These are phyloP conservation scores for Pangasianodon gigas DNA, from an alignment of 2,113 vertebrate species.

Conservation along the genomic window DNA sequence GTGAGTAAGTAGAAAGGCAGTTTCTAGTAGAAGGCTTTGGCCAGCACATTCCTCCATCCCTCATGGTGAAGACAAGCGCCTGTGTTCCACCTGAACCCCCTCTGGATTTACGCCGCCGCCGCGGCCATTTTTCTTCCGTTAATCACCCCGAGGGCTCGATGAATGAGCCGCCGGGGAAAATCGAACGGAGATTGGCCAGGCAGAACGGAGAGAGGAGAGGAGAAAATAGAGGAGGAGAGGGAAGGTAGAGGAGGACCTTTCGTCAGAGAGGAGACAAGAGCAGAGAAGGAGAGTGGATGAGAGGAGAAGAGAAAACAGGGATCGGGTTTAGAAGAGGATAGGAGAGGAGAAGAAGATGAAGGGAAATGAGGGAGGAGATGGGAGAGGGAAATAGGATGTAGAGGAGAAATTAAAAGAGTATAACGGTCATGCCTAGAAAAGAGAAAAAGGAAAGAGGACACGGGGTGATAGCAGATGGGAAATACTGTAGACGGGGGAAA, in stretches of 20 bases:
- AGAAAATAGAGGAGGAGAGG: conserved; percentile 18
- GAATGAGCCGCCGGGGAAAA: conserved; percentile 72
- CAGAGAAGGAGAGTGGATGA: not conserved
- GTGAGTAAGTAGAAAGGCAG: conserved; percentile 44
- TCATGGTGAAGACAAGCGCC: conserved; percentile 70
- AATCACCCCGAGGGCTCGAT: conserved; percentile 68
- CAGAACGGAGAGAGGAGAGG: conserved; percentile 51
- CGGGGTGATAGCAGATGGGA: too few relatives aligned
- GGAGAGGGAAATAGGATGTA: not conserved
- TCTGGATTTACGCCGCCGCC: conserved; percentile 68
- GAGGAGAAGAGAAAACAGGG: not conserved
- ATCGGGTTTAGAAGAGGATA: not conserved
- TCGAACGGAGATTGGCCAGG: conserved; percentile 71
- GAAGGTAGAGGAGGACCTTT: conserved; percentile 6
- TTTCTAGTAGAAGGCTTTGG: conserved; percentile 63
- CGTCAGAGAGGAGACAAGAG: not conserved
- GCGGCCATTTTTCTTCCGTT: conserved; percentile 70
- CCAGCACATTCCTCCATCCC: conserved; percentile 64
- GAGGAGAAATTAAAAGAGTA: not conserved
- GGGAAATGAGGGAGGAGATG: not conserved
- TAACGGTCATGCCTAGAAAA: not conserved
- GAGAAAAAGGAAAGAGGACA: not conserved
- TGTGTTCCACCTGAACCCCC: conserved; percentile 67
- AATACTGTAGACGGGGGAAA: not conserved
- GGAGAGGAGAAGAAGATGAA: not conserved